A percentile compares a stretch with the other conserved stretches of the same genome.
These are phyloP conservation scores for Myotis davidii DNA, from an alignment of 2,113 vertebrate genomes.

Conservation along the genomic window DNA sequence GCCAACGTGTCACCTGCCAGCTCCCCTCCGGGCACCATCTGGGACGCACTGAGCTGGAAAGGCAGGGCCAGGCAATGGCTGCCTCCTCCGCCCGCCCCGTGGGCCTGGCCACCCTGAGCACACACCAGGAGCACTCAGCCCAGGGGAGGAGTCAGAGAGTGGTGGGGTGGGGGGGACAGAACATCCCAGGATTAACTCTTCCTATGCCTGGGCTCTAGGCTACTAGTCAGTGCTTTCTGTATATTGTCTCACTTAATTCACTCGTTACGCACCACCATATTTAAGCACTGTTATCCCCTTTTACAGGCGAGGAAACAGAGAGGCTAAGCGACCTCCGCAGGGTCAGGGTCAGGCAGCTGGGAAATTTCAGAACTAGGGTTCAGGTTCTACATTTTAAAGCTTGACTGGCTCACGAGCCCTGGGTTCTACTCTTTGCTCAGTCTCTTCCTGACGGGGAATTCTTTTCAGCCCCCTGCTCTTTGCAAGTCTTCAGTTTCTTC, in stretches of 20 bases:
- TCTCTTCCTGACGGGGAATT: neutral
- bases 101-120: neutral
- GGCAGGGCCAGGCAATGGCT: neutral
- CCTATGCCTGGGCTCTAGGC: neutral
- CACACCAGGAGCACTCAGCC: neutral
- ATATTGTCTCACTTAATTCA: neutral
- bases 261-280: neutral
- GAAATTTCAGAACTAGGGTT: neutral
- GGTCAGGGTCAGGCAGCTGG: neutral
- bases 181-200: neutral
- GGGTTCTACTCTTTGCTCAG: neutral
- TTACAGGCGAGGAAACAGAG: neutral
- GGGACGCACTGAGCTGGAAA: constrained; percentile 68
- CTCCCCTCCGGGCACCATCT: constrained; percentile 84
- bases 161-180: neutral
- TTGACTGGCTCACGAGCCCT: neutral
- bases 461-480: neutral
- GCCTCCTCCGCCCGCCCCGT: neutral
- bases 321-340: neutral
- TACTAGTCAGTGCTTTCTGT: neutral
- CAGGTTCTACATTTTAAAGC: neutral
- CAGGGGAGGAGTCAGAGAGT: neutral
- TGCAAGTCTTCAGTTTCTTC: neutral
- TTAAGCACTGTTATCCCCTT: neutral
- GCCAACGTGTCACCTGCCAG: constrained; percentile 80